Conservation (phyloP, 2,797 vertebrate genomes). For the Pitangus sulphuratus region DNA sequence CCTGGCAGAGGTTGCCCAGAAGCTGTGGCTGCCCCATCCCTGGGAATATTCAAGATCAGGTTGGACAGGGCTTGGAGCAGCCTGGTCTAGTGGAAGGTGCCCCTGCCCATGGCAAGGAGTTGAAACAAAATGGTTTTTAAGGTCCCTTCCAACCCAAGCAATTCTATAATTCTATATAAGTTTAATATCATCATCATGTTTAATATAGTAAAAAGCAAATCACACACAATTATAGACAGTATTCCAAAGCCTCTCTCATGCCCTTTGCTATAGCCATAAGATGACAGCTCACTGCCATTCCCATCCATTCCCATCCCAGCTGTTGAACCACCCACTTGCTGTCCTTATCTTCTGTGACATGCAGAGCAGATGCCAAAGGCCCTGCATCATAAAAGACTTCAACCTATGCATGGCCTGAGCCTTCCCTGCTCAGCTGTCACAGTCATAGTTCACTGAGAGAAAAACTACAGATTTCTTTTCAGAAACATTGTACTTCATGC, state of each 20-base stretch:
- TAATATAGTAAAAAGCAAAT: not conserved
- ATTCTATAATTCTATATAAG: not conserved
- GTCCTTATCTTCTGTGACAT: conserved; percentile 62
- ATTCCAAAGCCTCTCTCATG: conserved; percentile 20
- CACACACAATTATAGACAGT: not conserved
- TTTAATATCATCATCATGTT: not conserved
- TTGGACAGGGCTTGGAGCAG: fast-evolving
- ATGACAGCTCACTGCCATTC: not conserved
- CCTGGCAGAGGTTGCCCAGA: not conserved
- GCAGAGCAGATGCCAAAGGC: conserved; percentile 59
- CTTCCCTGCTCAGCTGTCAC: conserved; percentile 66
- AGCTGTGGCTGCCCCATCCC: not conserved
- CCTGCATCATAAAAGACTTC: conserved; percentile 39
- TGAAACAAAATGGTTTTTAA: not conserved
- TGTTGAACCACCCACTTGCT: conserved; percentile 52
- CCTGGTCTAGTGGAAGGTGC: not conserved
- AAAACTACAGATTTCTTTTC: not conserved
- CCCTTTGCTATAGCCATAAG: not conserved
- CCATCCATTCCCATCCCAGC: conserved; percentile 46
- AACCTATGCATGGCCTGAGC: conserved; percentile 10
- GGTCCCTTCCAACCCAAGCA: not conserved
- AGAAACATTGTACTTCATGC: conserved; percentile 1
- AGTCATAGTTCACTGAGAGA: not conserved
- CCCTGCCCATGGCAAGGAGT: not conserved
- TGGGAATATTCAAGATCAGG: not conserved